These are phyloP conservation scores for Channa striata DNA, from an alignment of 2,797 vertebrate genomes.

Conservation along the genomic window DNA sequence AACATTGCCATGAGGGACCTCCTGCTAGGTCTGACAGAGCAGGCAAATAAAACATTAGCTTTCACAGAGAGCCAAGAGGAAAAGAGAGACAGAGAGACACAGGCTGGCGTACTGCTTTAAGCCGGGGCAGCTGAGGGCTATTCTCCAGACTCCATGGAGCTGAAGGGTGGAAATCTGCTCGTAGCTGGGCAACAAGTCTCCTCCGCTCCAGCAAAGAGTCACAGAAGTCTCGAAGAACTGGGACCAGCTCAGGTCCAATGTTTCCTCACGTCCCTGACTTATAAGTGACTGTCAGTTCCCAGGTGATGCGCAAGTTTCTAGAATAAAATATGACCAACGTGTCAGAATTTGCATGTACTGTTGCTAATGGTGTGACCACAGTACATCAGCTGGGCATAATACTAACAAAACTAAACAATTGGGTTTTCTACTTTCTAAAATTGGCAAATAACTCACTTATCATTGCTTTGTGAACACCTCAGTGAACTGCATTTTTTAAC, in stretches of 20 bases:
- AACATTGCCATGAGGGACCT: slow-evolving; percentile 87
- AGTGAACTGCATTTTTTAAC: background rate
- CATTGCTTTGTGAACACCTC: background rate
- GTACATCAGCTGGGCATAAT: background rate
- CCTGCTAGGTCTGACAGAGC: slow-evolving; percentile 79
- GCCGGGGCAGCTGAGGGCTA: slow-evolving; percentile 72
- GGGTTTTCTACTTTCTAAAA: background rate
- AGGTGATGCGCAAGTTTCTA: slow-evolving; percentile 78
- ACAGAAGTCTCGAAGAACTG: slow-evolving; percentile 86
- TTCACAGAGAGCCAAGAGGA: slow-evolving; percentile 25
- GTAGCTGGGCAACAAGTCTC: slow-evolving; percentile 77
- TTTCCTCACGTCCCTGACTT: slow-evolving; percentile 74
- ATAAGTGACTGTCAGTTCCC: slow-evolving; percentile 87
- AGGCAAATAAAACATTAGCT: slow-evolving; percentile 26
- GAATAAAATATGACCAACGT: slow-evolving; percentile 1
- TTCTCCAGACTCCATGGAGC: slow-evolving; percentile 85
- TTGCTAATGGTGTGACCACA: background rate
- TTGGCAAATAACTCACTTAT: background rate
- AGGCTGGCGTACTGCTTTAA: slow-evolving; percentile 81
- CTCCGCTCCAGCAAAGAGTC: slow-evolving; percentile 84
- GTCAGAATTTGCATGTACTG: background rate
- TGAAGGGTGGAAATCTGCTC: slow-evolving; percentile 82
- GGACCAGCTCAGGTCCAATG: slow-evolving; percentile 76
- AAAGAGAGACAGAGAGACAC: slow-evolving; percentile 8
- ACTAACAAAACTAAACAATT: slow-evolving; percentile 7